Conservation (phyloP, 2,888 invertebrate species). For the Tanaodytes sp. region DNA sequence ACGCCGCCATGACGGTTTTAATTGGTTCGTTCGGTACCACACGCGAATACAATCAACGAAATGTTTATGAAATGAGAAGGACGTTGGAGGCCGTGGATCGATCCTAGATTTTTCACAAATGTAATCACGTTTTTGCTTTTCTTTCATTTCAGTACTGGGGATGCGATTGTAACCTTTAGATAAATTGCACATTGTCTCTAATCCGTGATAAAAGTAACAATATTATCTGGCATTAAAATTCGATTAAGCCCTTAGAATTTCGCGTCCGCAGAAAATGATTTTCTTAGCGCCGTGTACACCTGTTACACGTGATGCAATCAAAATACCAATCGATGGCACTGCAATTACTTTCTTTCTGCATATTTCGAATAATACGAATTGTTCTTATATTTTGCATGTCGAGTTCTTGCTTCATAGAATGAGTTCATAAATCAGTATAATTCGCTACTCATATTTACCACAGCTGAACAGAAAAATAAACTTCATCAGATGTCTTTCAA, state of each 20-base stretch:
- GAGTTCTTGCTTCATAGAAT: no score
- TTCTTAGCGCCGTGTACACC: slow-evolving; percentile 21
- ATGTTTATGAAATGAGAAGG: slow-evolving; percentile 35
- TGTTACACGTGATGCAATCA: slow-evolving; percentile 39
- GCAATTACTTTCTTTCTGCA: slow-evolving; percentile 45
- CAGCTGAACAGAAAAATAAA: no score
- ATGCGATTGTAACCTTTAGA: slow-evolving; percentile 16
- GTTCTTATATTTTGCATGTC: no score
- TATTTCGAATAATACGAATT: no score
- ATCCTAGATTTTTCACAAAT: slow-evolving; percentile 23
- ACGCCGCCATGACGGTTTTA: slow-evolving; percentile 18
- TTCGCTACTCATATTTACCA: no score
- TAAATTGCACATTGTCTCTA: background rate
- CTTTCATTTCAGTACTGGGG: slow-evolving; percentile 17
- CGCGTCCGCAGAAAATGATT: slow-evolving; percentile 16
- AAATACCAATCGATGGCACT: slow-evolving; percentile 43
- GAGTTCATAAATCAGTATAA: no score
- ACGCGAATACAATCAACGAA: slow-evolving; percentile 22
- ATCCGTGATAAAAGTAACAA: slow-evolving; percentile 12
- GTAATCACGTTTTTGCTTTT: slow-evolving; percentile 28
- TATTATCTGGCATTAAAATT: slow-evolving; percentile 8
- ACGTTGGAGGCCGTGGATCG: slow-evolving; percentile 40
- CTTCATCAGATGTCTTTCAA: no score
- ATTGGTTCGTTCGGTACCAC: slow-evolving; percentile 25
- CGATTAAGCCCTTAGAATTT: slow-evolving; percentile 12